Base-by-base conservation (phyloP, 2,797 vertebrate species). In the Scomberomorus guttatus region DNA sequence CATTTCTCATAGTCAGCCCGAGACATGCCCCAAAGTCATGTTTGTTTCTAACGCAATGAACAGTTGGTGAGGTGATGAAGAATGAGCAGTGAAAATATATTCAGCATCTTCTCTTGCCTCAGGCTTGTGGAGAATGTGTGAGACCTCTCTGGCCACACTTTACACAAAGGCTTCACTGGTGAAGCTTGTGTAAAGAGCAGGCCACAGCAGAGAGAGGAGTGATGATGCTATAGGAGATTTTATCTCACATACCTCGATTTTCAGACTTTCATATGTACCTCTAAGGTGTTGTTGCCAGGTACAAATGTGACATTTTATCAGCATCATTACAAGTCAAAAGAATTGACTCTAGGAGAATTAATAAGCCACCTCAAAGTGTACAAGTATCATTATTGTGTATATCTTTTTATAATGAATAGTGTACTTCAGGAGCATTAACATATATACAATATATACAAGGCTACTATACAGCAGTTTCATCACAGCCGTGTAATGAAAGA, bases 11-110 rank as follows among this genome's bases (percentile, higher is more conserved):
- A 74, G 83, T 78, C 77, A 78, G 79, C 62, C 61, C 55, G 55
- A 63, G 65, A 83, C 67, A 73, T 85, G 88, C 75, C 90, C 79
- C 34, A 27, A 68, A 88, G 90, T 77, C 79, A 84, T 83, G 81
- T 89, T 90, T 87, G 83, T 91, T 89, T 91, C 80, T 64, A 68
- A 81, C 66, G 79, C 84, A 87, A 74, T 81, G 82, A 87, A 84
- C 82, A 86, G 77, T 84, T 52, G 79, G 76, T 72, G 77, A 76
- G 72, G 77, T 76, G 82, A 93, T 81, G 80, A 74, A 74, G 82
- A 90, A 74, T 82, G 89, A 90, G 74, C 77, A 83, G 87, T 83
- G 74, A 69, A 89, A 84, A 86, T 88, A 55, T 82, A 86, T 83
- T 83, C 79, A 64, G 66, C 63, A 73, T 75, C 68, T 81, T 73